Conservation (phyloP, 1,140 invertebrate genomes). For the Trichogramma pretiosum region DNA sequence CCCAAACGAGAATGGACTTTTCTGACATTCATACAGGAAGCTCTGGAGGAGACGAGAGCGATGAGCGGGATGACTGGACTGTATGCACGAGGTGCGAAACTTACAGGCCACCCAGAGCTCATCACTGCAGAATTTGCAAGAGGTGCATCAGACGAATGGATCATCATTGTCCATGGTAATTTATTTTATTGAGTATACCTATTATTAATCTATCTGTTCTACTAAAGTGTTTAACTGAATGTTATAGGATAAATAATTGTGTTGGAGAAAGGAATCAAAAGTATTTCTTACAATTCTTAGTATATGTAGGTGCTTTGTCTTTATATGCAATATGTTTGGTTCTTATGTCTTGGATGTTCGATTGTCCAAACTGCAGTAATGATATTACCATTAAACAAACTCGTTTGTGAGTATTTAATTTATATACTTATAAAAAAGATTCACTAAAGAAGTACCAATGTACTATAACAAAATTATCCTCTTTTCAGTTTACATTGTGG, state of each 20-base stretch:
- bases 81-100: conserved; percentile 77
- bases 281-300: conserved; percentile 86
- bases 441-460: background rate
- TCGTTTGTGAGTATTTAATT: conserved; percentile 57
- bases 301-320: conserved; percentile 63
- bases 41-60: conserved; percentile 35
- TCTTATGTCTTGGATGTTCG: conserved; percentile 64
- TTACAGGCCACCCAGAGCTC: conserved; percentile 74
- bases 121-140: conserved; percentile 84
- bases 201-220: no score
- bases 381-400: conserved; percentile 63
- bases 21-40: conserved; percentile 69
- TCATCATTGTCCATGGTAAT: conserved; percentile 78
- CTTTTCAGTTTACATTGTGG: conserved; percentile 72
- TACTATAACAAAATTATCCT: no score
- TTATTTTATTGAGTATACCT: conserved; percentile 11
- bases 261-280: conserved; percentile 91
- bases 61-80: conserved; percentile 69
- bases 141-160: conserved; percentile 83
- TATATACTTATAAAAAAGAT: background rate
- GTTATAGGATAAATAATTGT: conserved; percentile 83
- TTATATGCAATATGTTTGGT: conserved; percentile 65
- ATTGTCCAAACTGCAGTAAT: conserved; percentile 60
- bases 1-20: conserved; percentile 71
- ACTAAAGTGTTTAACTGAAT: conserved; percentile 26